Evolutionary conservation across 2,888 invertebrate genomes (phyloP).

Genomic region (Ctena decussata): DNA sequence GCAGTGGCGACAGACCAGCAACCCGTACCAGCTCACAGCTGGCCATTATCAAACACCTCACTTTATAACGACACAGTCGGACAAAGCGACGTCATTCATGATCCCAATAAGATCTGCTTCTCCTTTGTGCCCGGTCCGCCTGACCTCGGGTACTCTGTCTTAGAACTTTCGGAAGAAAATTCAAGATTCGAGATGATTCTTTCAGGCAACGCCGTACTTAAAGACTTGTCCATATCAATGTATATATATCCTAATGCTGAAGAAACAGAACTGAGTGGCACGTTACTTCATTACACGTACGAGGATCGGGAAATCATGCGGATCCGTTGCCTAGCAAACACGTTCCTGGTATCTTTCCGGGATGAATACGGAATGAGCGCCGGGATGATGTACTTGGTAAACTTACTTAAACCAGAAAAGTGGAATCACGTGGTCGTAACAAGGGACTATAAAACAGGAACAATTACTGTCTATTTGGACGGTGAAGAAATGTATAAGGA

Average conservation of each 20-base stretch:
- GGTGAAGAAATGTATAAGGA: constrained; percentile 57
- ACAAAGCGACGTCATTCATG: constrained; percentile 23
- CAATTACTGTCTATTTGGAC: constrained; percentile 54
- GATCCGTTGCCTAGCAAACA: constrained; percentile 60
- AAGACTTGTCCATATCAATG: constrained; percentile 54
- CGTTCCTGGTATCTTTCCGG: constrained; percentile 60
- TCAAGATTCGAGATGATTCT: constrained; percentile 47
- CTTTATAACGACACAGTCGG: constrained; percentile 56
- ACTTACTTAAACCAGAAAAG: constrained; percentile 48
- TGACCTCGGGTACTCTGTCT: constrained; percentile 51
- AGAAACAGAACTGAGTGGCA: constrained; percentile 54
- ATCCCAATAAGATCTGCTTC: constrained; percentile 41
- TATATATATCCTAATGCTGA: constrained; percentile 59
- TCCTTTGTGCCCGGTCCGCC: constrained; percentile 47
- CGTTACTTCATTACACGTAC: constrained; percentile 55
- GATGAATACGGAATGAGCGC: constrained; percentile 68
- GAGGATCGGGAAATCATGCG: constrained; percentile 61
- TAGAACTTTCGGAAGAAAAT: constrained; percentile 46
- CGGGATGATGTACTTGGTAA: constrained; percentile 64
- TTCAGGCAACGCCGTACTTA: constrained; percentile 28
- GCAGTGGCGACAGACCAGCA: no score
- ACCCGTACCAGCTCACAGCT: constrained; percentile 35
- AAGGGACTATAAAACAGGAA: constrained; percentile 55
- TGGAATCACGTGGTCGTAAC: constrained; percentile 62
- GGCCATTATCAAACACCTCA: constrained; percentile 60